Evolutionary conservation across 2,888 invertebrate species (phyloP).

Genomic region (Amphipyra tragopoginis): DNA sequence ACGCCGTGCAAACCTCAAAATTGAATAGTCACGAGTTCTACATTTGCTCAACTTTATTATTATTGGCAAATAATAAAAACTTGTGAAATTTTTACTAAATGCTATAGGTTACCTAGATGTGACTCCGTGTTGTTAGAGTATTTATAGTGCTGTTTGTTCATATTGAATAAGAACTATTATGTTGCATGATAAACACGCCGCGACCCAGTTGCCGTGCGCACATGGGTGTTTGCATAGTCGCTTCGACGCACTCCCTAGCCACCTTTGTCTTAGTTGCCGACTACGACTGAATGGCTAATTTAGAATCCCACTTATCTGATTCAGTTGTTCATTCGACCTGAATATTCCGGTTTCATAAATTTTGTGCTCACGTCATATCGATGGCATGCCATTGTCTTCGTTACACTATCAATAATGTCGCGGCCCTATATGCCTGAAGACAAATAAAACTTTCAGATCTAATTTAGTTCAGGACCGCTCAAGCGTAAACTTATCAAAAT

Average conservation of each 20-base stretch:
- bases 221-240: constrained; percentile 81
- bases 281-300: constrained; percentile 83
- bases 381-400: constrained; percentile 79
- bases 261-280: constrained; percentile 82
- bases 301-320: constrained; percentile 85
- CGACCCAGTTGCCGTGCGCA: constrained; percentile 80
- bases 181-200: constrained; percentile 73
- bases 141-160: constrained; percentile 64
- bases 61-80: constrained; percentile 66
- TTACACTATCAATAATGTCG: constrained; percentile 62
- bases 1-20: constrained; percentile 74
- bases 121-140: constrained; percentile 43
- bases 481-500: constrained; percentile 63
- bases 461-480: constrained; percentile 58
- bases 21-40: constrained; percentile 75
- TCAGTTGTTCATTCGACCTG: constrained; percentile 85
- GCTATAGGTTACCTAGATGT: constrained; percentile 50
- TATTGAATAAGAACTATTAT: constrained; percentile 77
- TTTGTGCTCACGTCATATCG: constrained; percentile 74
- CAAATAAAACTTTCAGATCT: constrained; percentile 62
- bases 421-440: constrained; percentile 58
- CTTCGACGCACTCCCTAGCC: constrained; percentile 77
- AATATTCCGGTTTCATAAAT: constrained; percentile 83
- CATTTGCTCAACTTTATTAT: constrained; percentile 65
- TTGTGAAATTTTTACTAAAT: constrained; percentile 43